Conservation (phyloP, 2,797 vertebrate genomes). For the Taeniopygia guttata region DNA sequence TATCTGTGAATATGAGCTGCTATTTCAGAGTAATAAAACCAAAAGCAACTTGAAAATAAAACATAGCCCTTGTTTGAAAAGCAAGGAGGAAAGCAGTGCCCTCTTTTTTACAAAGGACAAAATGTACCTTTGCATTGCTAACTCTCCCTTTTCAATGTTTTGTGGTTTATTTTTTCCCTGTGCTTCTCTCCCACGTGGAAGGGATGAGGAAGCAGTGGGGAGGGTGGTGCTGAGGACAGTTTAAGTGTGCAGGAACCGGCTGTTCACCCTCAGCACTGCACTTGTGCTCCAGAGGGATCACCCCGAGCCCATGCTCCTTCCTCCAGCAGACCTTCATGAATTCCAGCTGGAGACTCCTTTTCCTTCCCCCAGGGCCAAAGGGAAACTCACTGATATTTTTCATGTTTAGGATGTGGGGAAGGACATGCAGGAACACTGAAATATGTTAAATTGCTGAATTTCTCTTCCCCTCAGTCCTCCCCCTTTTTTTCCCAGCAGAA, state of each 20-base stretch:
- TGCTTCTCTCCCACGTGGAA: constrained; percentile 18
- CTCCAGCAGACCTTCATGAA: not conserved
- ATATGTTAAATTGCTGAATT: not conserved
- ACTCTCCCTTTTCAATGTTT: not conserved
- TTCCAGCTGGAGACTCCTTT: constrained; percentile 57
- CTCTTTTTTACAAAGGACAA: not conserved
- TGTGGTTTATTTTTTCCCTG: not conserved
- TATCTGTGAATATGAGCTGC: not conserved
- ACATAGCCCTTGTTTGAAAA: not conserved
- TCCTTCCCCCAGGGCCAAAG: not conserved
- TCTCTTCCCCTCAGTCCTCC: not conserved
- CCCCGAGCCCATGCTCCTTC: constrained; percentile 8
- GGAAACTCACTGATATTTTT: constrained; percentile 25
- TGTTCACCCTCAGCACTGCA: constrained; percentile 20
- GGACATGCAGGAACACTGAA: not conserved
- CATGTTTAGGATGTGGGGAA: constrained; percentile 33
- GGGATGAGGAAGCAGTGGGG: not conserved
- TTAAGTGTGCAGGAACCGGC: constrained; percentile 55
- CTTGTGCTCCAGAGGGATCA: not conserved
- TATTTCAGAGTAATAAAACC: not conserved
- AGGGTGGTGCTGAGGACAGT: constrained; percentile 37
- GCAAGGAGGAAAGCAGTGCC: not conserved
- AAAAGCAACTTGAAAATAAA: not conserved
- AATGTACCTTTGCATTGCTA: constrained; percentile 1
- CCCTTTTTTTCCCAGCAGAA: not conserved